Evolutionary conservation across 2,797 vertebrate genomes (phyloP).

Genomic region (Vireo griseus): DNA sequence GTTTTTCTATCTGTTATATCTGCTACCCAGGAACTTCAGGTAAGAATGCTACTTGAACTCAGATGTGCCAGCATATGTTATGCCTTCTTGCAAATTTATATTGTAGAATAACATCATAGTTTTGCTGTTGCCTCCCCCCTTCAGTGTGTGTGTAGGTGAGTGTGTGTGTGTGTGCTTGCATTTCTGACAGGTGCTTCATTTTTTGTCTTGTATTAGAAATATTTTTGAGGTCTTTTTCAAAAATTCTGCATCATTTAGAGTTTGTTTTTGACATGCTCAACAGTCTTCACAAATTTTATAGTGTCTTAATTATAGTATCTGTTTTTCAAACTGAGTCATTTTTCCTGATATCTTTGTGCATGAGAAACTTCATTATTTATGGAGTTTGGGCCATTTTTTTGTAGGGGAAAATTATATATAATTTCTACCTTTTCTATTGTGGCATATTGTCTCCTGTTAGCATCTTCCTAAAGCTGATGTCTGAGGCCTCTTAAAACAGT

Average conservation of each 20-base stretch:
- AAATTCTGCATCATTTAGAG: not conserved
- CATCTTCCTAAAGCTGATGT: not conserved
- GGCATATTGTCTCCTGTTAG: not conserved
- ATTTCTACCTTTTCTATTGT: not conserved
- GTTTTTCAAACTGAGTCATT: not conserved
- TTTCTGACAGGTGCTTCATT: constrained; percentile 8
- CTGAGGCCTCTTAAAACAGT: not conserved
- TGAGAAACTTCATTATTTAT: not conserved
- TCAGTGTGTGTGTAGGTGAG: not conserved
- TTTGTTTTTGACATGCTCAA: not conserved
- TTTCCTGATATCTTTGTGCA: not conserved
- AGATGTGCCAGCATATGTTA: constrained; percentile 61
- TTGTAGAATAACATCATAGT: constrained; percentile 58
- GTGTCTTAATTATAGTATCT: not conserved
- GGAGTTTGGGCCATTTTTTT: not conserved
- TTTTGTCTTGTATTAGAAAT: constrained; percentile 30
- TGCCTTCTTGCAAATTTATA: constrained; percentile 60
- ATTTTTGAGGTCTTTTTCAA: not conserved
- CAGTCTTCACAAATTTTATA: not conserved
- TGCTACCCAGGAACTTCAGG: constrained; percentile 97
- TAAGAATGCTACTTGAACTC: constrained; percentile 81
- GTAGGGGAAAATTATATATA: not conserved
- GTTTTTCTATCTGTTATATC: constrained; percentile 81
- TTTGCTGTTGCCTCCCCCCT: constrained; percentile 34
- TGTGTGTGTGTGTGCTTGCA: not conserved